Evolutionary conservation across 1,140 invertebrate species (phyloP).

Genomic region (Bradynema listronoti): DNA sequence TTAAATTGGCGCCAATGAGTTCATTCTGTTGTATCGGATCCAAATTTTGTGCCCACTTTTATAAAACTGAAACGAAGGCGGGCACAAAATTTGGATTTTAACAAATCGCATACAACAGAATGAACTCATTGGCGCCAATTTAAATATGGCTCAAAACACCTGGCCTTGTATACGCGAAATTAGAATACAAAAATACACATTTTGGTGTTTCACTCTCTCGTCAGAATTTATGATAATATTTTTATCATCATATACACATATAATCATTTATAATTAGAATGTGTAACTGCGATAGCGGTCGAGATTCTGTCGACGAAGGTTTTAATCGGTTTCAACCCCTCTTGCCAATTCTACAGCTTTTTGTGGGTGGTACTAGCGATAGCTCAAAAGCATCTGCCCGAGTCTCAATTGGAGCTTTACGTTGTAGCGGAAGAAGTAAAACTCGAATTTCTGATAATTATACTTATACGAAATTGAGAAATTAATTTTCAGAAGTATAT

Average conservation of each 20-base stretch:
- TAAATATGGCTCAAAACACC: too few relatives aligned
- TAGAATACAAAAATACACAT: conserved; percentile 5
- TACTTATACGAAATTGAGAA: neutral
- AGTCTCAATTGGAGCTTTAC: conserved; percentile 47
- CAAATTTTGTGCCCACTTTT: too few relatives aligned
- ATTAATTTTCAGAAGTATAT: conserved; percentile 44
- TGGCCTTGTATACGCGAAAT: too few relatives aligned
- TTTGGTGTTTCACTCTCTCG: neutral
- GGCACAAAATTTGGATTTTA: too few relatives aligned
- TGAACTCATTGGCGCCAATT: too few relatives aligned
- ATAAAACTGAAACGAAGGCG: too few relatives aligned
- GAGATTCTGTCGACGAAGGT: conserved; percentile 51
- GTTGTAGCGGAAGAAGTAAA: conserved; percentile 44
- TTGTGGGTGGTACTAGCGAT: conserved; percentile 46
- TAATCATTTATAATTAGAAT: too few relatives aligned
- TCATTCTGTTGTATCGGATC: too few relatives aligned
- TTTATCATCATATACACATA: too few relatives aligned
- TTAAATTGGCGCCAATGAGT: too few relatives aligned
- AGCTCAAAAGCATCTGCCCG: conserved; percentile 30
- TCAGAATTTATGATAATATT: too few relatives aligned
- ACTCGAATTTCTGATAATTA: neutral
- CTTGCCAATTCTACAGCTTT: conserved; percentile 55
- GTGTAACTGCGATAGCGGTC: conserved; percentile 55
- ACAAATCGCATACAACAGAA: neutral
- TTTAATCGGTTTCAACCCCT: conserved; percentile 49